Evolutionary conservation across 2,888 invertebrate species (phyloP), one percentile per base, ranked within the genome.

Genomic region (Smittia aterrima): DNA sequence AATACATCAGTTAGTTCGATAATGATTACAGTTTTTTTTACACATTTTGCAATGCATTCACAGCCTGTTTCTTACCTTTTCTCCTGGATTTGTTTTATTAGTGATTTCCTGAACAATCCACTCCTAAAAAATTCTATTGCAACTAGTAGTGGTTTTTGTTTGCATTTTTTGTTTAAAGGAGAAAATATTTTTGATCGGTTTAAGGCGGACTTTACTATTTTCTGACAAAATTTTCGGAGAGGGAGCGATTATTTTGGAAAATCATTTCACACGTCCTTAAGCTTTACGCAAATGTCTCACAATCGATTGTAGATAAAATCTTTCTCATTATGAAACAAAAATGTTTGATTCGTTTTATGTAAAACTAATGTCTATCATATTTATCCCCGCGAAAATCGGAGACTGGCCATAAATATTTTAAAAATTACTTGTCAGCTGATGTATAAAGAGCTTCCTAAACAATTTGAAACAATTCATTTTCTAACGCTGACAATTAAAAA

Each of bases 21-120:
- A 40, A 20, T 66, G 38, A 66, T 66, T 24, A 38, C 3, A 66
- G 40, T 40, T 66, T 66, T 64, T 64, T 66, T 66, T n/a, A 40
- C 32, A 66, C 66, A 66, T 66, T 66, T 66, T 66, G 16, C 38
- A 66, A 66, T 66, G 66, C 66, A 66, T 66, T 66, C 66, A 66
- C 66, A 66, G 66, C 66, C 66, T 25, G 66, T 66, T 66, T 66
- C 40, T 40, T 66, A 38, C 32, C 66, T 40, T 66, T 66, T 66
- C 66, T 66, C 66, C 66, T 66, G 66, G 25, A 66, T 40, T 66
- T 66, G 66, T 66, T 9, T 66, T 64, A 27, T 27, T 16, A 4
- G 64, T 64, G 64, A 27, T 64, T 64, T 32, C 32, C 32, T 32
- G 32, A 32, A 32, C 32, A 32, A 9, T 32, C 32, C 3, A 32